Evolutionary conservation across 2,113 vertebrate genomes (phyloP).

Genomic region (Monarcha castaneiventris): DNA sequence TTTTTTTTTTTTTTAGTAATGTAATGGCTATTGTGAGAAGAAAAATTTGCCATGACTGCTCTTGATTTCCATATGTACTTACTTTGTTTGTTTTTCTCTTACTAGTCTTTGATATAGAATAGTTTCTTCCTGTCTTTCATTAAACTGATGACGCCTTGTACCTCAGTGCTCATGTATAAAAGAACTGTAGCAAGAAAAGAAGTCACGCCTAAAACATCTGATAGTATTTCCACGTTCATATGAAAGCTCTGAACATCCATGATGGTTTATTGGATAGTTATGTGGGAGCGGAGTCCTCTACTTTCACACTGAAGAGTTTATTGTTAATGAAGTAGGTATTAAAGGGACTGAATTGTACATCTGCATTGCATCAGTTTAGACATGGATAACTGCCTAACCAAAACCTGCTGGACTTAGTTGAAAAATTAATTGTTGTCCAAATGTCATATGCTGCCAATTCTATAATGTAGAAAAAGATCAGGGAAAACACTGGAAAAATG

Average conservation of each 20-base stretch:
- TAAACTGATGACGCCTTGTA: slow-evolving; percentile 19
- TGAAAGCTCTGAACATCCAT: slow-evolving; percentile 24
- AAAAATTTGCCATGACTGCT: slow-evolving; percentile 1
- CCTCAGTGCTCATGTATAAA: background rate
- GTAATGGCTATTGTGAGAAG: slow-evolving; percentile 12
- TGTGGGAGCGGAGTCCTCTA: background rate
- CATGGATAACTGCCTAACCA: slow-evolving; percentile 3
- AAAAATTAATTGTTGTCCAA: slow-evolving; percentile 30
- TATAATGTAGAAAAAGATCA: background rate
- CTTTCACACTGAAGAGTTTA: slow-evolving; percentile 24
- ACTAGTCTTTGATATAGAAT: slow-evolving; percentile 46
- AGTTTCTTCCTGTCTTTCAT: slow-evolving; percentile 59
- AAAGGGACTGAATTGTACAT: background rate
- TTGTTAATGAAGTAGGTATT: slow-evolving; percentile 38
- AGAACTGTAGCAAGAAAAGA: slow-evolving; percentile 27
- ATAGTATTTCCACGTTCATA: background rate
- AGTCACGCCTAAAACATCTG: slow-evolving; percentile 45
- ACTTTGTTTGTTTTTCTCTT: slow-evolving; percentile 50
- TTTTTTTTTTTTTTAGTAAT: background rate
- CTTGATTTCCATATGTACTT: slow-evolving; percentile 33
- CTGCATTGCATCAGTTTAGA: background rate
- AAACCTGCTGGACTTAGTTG: slow-evolving; percentile 9
- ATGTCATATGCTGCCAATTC: background rate
- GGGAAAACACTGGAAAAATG: background rate
- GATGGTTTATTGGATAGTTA: slow-evolving; percentile 25